These are phyloP conservation scores for Apocrypta bakeri DNA, from an alignment of 1,140 invertebrate species.

Conservation along the genomic window DNA sequence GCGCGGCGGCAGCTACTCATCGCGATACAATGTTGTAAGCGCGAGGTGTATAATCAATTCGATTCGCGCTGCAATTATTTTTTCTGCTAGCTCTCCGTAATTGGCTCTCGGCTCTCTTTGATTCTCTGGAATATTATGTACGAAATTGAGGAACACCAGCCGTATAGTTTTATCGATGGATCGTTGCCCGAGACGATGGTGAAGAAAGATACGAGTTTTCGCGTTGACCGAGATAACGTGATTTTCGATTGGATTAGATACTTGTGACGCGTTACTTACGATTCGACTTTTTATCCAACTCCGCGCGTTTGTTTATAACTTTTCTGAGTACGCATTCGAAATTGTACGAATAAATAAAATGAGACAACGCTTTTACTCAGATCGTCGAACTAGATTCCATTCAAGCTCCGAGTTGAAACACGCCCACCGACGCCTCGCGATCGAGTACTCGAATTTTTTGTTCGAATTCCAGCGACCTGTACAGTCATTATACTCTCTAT, in stretches of 20 bases:
- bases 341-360: no score
- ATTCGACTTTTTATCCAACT: no score
- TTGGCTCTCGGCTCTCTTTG: not conserved
- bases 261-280: no score
- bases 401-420: not conserved
- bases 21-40: not conserved
- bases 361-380: no score
- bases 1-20: not conserved
- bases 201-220: not conserved
- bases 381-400: not conserved
- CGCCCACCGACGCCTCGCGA: not conserved
- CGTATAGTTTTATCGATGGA: not conserved
- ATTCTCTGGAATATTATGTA: no score
- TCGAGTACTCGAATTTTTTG: not conserved
- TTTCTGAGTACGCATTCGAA: no score
- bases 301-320: no score
- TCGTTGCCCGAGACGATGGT: not conserved
- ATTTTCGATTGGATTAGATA: no score
- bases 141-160: not conserved
- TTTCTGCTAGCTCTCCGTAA: not conserved
- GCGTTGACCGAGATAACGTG: not conserved
- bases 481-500: no score
- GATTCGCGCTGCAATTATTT: conserved; percentile 1
- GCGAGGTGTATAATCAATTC: not conserved
- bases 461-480: not conserved